phyloP scores from a whole-genome alignment of 2,113 vertebrate genomes.

The Cariama cristata region DNA sequence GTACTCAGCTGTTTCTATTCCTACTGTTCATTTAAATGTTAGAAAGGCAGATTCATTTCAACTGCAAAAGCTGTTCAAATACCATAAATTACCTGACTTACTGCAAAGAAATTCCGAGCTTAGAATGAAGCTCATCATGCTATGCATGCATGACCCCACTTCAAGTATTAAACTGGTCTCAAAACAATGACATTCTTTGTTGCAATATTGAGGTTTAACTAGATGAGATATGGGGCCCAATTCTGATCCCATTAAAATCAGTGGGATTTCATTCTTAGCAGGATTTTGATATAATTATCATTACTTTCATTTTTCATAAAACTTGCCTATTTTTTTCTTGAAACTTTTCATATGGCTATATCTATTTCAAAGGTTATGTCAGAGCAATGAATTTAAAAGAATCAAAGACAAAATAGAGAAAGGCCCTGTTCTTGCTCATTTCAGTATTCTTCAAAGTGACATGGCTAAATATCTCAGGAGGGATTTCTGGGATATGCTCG shows the following conservation, averaged over 20 bases:
- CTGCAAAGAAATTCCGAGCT: slow-evolving; percentile 35
- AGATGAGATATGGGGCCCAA: not conserved
- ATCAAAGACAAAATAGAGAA: not conserved
- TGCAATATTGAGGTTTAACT: slow-evolving; percentile 24
- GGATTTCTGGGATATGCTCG: slow-evolving; percentile 15
- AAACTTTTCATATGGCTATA: not conserved
- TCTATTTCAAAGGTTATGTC: slow-evolving; percentile 25
- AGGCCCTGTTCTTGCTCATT: slow-evolving; percentile 23
- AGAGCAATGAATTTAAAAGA: not conserved
- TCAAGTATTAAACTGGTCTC: slow-evolving; percentile 46
- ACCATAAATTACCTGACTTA: slow-evolving; percentile 21
- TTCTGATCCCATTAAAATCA: slow-evolving; percentile 45
- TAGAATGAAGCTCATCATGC: slow-evolving; percentile 33
- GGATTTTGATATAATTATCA: slow-evolving; percentile 63
- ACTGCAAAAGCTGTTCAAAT: slow-evolving; percentile 14
- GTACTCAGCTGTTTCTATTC: not conserved
- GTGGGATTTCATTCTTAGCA: slow-evolving; percentile 40
- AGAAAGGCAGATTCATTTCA: slow-evolving; percentile 34
- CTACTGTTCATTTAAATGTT: slow-evolving; percentile 43
- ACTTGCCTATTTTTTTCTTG: slow-evolving; percentile 22
- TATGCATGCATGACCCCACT: slow-evolving; percentile 40
- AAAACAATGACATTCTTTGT: slow-evolving; percentile 49
- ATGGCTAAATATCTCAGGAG: slow-evolving; percentile 45
- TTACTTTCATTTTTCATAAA: slow-evolving; percentile 43
- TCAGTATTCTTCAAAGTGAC: slow-evolving; percentile 34